Base-by-base conservation (phyloP, 2,797 vertebrate species). In the Paguma larvata region DNA sequence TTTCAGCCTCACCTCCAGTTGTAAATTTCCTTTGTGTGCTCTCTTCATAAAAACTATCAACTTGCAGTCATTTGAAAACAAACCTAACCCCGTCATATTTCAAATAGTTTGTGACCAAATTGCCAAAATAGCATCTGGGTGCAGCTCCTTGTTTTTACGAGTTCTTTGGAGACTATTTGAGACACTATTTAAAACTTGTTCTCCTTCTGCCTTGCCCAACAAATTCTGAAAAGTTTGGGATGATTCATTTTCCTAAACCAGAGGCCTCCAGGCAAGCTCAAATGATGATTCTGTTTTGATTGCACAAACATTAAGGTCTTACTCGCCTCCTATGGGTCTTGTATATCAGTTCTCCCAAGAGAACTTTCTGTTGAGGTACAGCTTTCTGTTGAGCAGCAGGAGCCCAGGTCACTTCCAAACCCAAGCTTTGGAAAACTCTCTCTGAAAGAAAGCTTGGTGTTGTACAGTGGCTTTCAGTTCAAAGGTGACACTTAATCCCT, bases 31-130 rank as follows among this genome's bases (percentile, higher is more conserved):
- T 48, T 70, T 65, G 44, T 70, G 27, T 19, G 38, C 6, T 82
- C 13, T 63, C 11, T 65, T 86, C 78, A 85, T 93, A 41, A 56
- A 84, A 91, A 56, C 13, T 53, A 19, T 10, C 51, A 80, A 46
- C 7, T 41, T n/a, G 11, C 11, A 30, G 32, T 75, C 27, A 13
- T 89, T 89, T 87, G 59, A 75, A 94, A 93, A 92, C 41, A 80
- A 79, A 68, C 30, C 84, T 53, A 73, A 78, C 68, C 73, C 44
- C 89, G 51, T 83, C 56, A 67, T 73, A 75, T 79, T 85, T 79
- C 46, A 95, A 86, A 67, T 94, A 34, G 32, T 77, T 95, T 93
- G n/a, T 73, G 38, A 95, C 23, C 67, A 53, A 82, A 80, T 94
- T 88, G 53, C 13, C 68, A 23, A 30, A 63, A 51, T 79, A n/a